A percentile compares a stretch with the other conserved stretches of the same genome.
Conservation (phyloP, 2,797 vertebrate genomes). For the Argya squamiceps region DNA sequence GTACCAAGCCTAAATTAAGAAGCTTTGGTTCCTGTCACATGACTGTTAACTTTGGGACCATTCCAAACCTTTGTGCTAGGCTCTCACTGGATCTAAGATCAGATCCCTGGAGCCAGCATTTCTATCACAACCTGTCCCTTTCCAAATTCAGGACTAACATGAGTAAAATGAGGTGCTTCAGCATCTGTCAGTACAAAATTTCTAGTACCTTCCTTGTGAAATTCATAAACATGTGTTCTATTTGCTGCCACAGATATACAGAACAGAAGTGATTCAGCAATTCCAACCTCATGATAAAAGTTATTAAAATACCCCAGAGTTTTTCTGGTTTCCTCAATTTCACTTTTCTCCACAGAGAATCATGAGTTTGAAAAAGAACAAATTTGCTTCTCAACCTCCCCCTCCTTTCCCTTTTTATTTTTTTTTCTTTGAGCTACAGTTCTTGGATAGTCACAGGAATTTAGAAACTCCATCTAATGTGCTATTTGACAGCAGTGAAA, state of each 20-base stretch:
- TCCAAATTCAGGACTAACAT: background rate
- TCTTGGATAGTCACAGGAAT: background rate
- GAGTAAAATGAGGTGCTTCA: background rate
- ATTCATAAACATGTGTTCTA: background rate
- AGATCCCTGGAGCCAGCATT: background rate
- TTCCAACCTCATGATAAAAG: background rate
- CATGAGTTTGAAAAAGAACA: background rate
- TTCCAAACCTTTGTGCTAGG: background rate
- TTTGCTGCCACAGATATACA: background rate
- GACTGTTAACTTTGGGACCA: background rate
- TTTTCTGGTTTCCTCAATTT: background rate
- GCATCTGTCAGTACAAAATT: background rate
- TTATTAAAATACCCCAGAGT: background rate
- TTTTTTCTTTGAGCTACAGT: background rate
- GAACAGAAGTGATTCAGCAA: background rate
- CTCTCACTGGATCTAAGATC: background rate
- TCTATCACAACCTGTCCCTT: background rate
- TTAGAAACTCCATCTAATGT: background rate
- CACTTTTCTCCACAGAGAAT: background rate
- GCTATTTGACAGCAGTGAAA: background rate
- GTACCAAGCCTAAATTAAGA: background rate
- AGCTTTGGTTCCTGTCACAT: background rate
- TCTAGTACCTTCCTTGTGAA: background rate
- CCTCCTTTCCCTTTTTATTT: background rate
- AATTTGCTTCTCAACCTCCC: rapidly evolving